Conservation (phyloP, 2,888 invertebrate genomes). For the Nudaria mundana region DNA sequence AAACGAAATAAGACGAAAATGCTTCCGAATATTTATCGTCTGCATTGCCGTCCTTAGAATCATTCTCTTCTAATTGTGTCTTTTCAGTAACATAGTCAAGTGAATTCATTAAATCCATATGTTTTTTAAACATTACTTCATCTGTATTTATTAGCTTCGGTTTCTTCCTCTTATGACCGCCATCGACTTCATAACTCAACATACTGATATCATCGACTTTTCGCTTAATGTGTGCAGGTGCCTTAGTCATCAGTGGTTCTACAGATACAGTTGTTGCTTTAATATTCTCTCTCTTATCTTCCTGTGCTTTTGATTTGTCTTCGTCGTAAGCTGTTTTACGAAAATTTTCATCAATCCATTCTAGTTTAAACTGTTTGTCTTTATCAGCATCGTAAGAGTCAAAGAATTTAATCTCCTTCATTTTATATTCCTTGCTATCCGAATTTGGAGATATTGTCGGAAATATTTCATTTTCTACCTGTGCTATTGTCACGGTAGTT, state of each 20-base stretch:
- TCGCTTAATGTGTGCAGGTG: neutral
- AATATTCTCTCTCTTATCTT: conserved; percentile 14
- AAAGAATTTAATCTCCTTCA: conserved; percentile 2
- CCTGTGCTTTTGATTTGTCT: conserved; percentile 2
- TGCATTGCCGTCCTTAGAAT: conserved; percentile 38
- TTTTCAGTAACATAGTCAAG: conserved; percentile 57
- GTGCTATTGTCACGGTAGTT: conserved; percentile 1
- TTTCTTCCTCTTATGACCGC: conserved; percentile 21
- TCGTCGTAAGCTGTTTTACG: conserved; percentile 19
- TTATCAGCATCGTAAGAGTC: conserved; percentile 10
- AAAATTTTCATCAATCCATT: conserved; percentile 48
- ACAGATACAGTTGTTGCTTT: neutral
- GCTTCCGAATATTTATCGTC: conserved; percentile 37
- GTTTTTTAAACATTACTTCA: conserved; percentile 45
- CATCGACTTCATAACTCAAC: conserved; percentile 35
- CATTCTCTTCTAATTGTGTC: conserved; percentile 38
- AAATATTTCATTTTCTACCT: conserved; percentile 2
- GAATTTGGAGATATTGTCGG: conserved; percentile 1
- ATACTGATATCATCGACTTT: conserved; percentile 30
- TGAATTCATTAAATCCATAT: conserved; percentile 53
- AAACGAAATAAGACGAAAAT: conserved; percentile 41
- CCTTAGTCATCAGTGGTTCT: neutral
- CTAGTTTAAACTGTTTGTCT: conserved; percentile 21
- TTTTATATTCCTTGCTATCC: neutral
- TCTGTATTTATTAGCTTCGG: conserved; percentile 29